Percentiles rank a stretch among this genome's conserved stretches.
Conservation (phyloP, 2,113 vertebrate genomes). For the Sylvilagus bachmani region DNA sequence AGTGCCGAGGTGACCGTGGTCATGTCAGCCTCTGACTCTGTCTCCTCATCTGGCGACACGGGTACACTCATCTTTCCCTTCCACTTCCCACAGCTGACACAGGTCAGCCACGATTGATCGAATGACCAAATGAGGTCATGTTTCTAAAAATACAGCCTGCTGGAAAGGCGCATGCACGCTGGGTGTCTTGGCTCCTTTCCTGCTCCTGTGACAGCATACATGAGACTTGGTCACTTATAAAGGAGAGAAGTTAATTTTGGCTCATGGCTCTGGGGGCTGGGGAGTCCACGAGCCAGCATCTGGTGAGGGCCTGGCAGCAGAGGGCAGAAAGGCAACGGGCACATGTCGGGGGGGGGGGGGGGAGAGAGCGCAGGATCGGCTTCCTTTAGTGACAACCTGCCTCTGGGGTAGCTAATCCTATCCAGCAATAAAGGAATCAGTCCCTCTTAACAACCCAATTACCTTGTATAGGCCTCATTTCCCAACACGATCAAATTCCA, state of each 20-base stretch:
- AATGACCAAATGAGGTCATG: neutral
- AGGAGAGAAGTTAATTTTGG: neutral
- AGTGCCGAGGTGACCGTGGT: neutral
- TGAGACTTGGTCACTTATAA: neutral
- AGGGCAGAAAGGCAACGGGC: neutral
- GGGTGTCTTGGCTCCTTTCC: neutral
- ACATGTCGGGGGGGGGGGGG: no score
- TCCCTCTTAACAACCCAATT: neutral
- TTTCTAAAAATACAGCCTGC: constrained; percentile 2
- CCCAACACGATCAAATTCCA: neutral
- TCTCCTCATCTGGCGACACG: neutral
- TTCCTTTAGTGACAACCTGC: neutral
- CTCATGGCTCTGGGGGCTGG: neutral
- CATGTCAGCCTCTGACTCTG: neutral
- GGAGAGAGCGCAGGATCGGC: neutral
- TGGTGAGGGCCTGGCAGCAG: neutral
- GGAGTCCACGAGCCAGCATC: neutral
- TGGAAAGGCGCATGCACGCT: neutral
- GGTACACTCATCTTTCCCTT: neutral
- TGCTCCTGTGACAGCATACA: neutral
- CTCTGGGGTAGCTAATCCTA: neutral
- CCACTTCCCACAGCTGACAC: constrained; percentile 7
- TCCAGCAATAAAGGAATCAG: neutral
- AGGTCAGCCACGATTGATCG: neutral
- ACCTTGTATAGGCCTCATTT: neutral